Conservation (phyloP, 2,888 invertebrate species). For the Oasisia sp. region DNA sequence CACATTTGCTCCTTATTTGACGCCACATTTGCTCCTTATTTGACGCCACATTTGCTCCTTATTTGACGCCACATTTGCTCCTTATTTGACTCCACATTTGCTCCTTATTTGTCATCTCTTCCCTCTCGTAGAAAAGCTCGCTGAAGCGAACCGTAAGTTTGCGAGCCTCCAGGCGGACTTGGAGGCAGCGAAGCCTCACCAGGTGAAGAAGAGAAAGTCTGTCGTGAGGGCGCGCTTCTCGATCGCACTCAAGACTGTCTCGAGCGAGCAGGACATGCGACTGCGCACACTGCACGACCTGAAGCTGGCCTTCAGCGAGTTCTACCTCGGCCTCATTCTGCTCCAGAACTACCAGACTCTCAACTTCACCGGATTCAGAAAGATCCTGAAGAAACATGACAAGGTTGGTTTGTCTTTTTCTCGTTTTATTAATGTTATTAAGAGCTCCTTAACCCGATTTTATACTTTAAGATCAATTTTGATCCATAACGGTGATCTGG, state of each 20-base stretch:
- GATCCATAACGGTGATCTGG: too few species aligned
- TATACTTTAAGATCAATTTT: too few species aligned
- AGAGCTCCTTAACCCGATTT: too few species aligned
- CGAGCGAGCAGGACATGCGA: constrained; percentile 18
- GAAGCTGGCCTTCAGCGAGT: constrained; percentile 98
- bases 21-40: too few species aligned
- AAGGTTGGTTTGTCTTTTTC: constrained; percentile 76
- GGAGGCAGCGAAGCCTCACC: constrained; percentile 68
- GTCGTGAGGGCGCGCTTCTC: constrained; percentile 1
- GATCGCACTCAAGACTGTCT: not conserved
- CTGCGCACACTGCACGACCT: constrained; percentile 76
- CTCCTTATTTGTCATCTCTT: not conserved
- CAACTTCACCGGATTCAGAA: constrained; percentile 98
- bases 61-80: too few species aligned
- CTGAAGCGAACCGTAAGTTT: constrained; percentile 95
- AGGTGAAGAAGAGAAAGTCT: not conserved
- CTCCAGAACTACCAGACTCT: constrained; percentile 98
- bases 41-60: too few species aligned
- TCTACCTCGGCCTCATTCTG: constrained; percentile 94
- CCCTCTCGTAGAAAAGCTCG: constrained; percentile 84
- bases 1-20: too few species aligned
- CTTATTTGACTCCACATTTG: not conserved
- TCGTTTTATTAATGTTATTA: not conserved
- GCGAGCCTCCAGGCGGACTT: constrained; percentile 90
- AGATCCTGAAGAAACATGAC: constrained; percentile 99